Evolutionary conservation across 2,113 vertebrate species (phyloP).

Genomic region (Plecturocebus donacophilus): DNA sequence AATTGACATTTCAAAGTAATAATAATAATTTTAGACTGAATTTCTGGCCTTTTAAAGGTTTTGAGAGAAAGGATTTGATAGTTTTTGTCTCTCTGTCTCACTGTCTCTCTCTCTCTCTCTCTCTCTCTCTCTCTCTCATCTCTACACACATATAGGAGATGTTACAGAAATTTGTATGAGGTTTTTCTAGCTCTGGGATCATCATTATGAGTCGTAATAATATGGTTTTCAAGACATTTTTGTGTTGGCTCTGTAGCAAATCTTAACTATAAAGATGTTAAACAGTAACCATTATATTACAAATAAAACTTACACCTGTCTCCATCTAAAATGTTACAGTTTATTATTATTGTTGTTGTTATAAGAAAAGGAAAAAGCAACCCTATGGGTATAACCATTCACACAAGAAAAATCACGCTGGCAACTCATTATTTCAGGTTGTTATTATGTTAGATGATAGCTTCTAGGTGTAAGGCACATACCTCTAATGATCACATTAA

Average conservation of each 20-base stretch:
- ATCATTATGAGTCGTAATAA: constrained; percentile 36
- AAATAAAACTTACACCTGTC: constrained; percentile 56
- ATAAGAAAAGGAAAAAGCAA: constrained; percentile 49
- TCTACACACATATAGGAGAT: not conserved
- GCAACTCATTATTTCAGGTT: constrained; percentile 68
- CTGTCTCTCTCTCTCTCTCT: not conserved
- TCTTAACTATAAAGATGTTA: constrained; percentile 30
- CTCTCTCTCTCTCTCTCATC: not conserved
- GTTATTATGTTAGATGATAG: constrained; percentile 52
- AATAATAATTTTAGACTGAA: constrained; percentile 58
- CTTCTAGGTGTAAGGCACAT: constrained; percentile 58
- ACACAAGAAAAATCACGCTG: constrained; percentile 63
- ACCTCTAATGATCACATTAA: constrained; percentile 73
- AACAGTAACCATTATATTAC: constrained; percentile 61
- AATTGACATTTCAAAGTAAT: constrained; percentile 45
- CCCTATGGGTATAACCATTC: constrained; percentile 47
- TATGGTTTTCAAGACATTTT: constrained; percentile 48
- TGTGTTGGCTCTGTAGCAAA: constrained; percentile 16
- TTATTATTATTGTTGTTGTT: constrained; percentile 64
- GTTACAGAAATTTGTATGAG: constrained; percentile 15
- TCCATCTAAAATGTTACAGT: constrained; percentile 64
- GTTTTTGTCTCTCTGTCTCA: not conserved
- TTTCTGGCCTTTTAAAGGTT: constrained; percentile 43
- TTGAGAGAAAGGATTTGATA: not conserved
- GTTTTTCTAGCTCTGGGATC: constrained; percentile 11